Evolutionary conservation across 37 sponge, comb jelly and placozoan species (phyloP).

Genomic region (Cliona cf. orientalis): DNA sequence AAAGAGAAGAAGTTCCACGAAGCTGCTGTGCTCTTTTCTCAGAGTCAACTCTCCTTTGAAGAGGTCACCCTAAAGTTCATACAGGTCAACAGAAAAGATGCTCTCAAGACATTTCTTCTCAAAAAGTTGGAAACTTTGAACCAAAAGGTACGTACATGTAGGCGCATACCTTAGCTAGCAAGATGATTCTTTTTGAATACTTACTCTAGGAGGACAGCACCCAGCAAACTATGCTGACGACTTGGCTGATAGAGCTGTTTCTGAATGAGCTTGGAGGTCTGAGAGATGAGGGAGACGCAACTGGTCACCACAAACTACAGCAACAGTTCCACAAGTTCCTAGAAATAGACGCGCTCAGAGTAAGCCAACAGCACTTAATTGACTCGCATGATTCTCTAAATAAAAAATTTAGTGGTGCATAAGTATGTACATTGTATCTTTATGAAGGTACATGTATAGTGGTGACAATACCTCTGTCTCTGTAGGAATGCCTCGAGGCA

Average conservation of each 20-base stretch:
- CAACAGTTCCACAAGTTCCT: constrained; percentile 82
- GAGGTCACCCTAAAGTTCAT: constrained; percentile 95
- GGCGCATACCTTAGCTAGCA: not conserved
- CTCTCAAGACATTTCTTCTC: constrained; percentile 69
- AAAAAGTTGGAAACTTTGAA: constrained; percentile 58
- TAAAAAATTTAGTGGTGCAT: too few relatives aligned
- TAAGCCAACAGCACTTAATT: too few relatives aligned
- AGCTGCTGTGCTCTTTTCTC: constrained; percentile 85
- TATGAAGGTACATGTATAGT: not conserved
- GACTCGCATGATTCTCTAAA: too few relatives aligned
- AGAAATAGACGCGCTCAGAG: constrained; percentile 39
- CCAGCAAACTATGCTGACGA: constrained; percentile 84
- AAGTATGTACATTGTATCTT: not conserved
- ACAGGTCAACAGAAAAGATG: constrained; percentile 65
- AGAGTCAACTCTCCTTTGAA: constrained; percentile 91
- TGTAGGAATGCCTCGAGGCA: constrained; percentile 72
- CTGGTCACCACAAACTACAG: constrained; percentile 27
- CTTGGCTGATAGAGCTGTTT: constrained; percentile 87
- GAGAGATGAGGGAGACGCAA: constrained; percentile 53
- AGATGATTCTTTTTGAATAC: not conserved
- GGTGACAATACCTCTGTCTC: not conserved
- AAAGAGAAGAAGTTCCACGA: constrained; percentile 73
- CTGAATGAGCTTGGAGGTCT: constrained; percentile 83
- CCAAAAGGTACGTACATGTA: constrained; percentile 3
- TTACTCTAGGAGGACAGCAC: constrained; percentile 59